Percentiles rank a stretch among this genome's conserved stretches.
Evolutionary conservation across 1,140 invertebrate genomes (phyloP).

Genomic region (Rhizoglyphus robini): DNA sequence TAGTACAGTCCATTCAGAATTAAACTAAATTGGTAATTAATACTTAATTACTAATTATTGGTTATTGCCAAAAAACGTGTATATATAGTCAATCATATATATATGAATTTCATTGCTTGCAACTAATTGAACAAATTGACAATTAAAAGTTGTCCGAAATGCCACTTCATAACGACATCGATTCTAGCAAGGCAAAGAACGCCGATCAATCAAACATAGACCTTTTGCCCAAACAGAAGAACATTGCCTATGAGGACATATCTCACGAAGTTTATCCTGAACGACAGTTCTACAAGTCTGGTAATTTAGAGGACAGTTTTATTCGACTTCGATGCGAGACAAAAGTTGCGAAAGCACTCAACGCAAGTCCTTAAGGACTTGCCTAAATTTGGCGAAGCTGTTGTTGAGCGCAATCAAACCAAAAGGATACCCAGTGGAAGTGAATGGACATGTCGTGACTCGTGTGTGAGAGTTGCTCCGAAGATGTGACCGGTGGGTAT

Average conservation of each 20-base stretch:
- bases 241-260: neutral
- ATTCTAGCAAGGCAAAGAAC: no score
- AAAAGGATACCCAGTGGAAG: constrained; percentile 42
- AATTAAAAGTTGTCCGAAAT: no score
- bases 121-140: neutral
- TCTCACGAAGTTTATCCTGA: neutral
- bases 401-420: constrained; percentile 16
- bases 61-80: no score
- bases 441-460: constrained; percentile 75
- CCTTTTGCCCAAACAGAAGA: no score
- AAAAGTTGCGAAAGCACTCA: constrained; percentile 10
- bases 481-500: constrained; percentile 71
- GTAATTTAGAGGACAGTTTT: neutral
- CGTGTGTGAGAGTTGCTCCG: constrained; percentile 75
- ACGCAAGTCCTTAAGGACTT: constrained; percentile 18
- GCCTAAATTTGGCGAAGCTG: constrained; percentile 22
- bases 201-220: no score
- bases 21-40: no score
- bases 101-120: neutral
- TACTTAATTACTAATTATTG: neutral
- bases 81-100: neutral
- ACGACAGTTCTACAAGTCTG: neutral
- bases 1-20: no score
- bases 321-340: constrained; percentile 13
- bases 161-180: no score